These are phyloP conservation scores for Pimpla rufipes DNA, from an alignment of 2,888 invertebrate genomes.

Conservation along the genomic window DNA sequence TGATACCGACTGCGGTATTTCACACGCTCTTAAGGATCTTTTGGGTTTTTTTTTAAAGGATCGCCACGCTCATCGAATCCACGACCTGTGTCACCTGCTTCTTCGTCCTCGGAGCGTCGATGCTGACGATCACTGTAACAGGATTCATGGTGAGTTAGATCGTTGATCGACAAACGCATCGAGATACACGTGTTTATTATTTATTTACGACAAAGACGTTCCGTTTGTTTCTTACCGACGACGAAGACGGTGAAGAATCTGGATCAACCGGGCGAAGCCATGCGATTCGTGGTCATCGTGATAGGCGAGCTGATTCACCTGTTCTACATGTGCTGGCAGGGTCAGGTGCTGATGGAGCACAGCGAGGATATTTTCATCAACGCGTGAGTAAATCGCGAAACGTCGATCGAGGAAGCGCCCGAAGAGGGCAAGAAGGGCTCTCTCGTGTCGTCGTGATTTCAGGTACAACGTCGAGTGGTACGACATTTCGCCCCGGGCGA, in stretches of 20 bases:
- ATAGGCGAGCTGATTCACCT: conserved; percentile 59
- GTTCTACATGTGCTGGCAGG: conserved; percentile 62
- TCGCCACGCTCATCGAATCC: conserved; percentile 56
- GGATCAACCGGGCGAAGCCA: conserved; percentile 49
- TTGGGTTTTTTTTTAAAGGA: conserved; percentile 24
- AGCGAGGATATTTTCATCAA: conserved; percentile 56
- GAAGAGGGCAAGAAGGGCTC: too few relatives aligned
- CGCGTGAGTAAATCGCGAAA: conserved; percentile 46
- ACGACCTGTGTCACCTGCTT: conserved; percentile 37
- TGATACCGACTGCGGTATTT: too few relatives aligned
- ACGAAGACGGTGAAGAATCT: conserved; percentile 62
- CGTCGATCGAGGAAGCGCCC: background rate
- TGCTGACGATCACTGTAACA: conserved; percentile 60
- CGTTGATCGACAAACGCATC: too few relatives aligned
- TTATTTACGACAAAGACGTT: background rate
- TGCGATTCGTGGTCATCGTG: conserved; percentile 52
- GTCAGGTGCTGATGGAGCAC: conserved; percentile 64
- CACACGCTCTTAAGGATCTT: too few relatives aligned
- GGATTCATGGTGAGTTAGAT: conserved; percentile 61
- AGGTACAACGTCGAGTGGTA: conserved; percentile 50
- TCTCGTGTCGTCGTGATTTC: background rate
- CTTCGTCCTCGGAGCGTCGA: conserved; percentile 44
- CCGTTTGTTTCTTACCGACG: background rate
- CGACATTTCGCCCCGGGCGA: conserved; percentile 15
- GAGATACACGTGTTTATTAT: too few relatives aligned